Conservation (phyloP, 2,797 vertebrate species). For the Chelidonichthys spinosus region DNA sequence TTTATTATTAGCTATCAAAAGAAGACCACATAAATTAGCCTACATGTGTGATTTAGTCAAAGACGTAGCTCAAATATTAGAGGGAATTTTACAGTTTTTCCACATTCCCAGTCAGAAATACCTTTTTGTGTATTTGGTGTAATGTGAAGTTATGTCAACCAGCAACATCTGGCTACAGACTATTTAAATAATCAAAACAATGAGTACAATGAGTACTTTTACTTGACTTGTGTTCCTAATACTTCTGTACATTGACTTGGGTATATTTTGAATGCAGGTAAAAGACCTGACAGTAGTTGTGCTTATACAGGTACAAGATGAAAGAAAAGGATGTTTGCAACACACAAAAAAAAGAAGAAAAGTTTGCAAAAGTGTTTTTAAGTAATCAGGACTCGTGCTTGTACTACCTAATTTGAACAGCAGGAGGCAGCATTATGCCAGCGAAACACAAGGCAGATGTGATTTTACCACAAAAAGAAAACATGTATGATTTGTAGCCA, state of each 20-base stretch:
- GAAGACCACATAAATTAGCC: neutral
- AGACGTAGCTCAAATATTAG: neutral
- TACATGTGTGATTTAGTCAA: neutral
- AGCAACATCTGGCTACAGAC: too few relatives aligned
- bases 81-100: neutral
- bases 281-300: neutral
- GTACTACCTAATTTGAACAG: conserved; percentile 15
- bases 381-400: neutral
- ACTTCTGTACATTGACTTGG: too few relatives aligned
- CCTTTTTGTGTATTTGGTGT: too few relatives aligned
- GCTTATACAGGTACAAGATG: neutral
- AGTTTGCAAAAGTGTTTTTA: too few relatives aligned
- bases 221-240: neutral
- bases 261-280: neutral
- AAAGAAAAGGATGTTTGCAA: too few relatives aligned
- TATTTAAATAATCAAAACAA: neutral
- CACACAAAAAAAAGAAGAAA: too few relatives aligned
- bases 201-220: neutral
- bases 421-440: conserved; percentile 57
- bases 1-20: neutral
- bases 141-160: too few relatives aligned
- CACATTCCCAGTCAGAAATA: neutral
- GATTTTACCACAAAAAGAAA: neutral
- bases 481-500: neutral
- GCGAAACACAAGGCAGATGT: neutral